Evolutionary conservation across 2,113 vertebrate genomes (phyloP), one percentile per base, ranked within the genome.

Genomic region (Myrmophylax atrothorax): DNA sequence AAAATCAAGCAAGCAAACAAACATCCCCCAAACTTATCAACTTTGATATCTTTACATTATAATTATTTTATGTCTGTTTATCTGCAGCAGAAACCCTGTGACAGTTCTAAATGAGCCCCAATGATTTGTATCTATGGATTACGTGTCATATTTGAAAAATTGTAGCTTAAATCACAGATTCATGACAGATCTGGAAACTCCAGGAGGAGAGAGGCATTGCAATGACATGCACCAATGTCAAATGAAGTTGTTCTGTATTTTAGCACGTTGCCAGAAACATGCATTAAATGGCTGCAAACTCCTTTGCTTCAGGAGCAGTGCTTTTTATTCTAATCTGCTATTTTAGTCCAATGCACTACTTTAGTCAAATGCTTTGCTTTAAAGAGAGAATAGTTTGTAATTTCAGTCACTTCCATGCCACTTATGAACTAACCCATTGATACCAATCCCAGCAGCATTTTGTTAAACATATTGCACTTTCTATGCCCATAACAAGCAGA

Each of bases 71-170:
- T 46, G 62, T 49, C 77, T 96, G 82, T 95, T 98, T 97, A 97
- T 88, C 93, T 76, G 91, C 74, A 92, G 77, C 38, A 83, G 96
- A 84, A 40, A 26, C 70, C 42, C 47, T 66, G 6, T 89, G 84
- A 87, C 75, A 92, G 80, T 64, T 92, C 26, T 66, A 93, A 91
- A 84, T 25, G n/a, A 60, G 22, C 25, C 89, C 47, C 19, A 77
- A 33, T 92, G 79, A 98, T 97, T 97, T 98, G 68, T 97, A 91
- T 93, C 92, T 95, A 96, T 96, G 92, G 97, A 98, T 98, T 97
- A 95, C 12, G 7, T 93, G 95, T 97, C 97, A 97, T 59, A 87
- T 67, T 55, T 93, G 89, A 97, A 97, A 95, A 97, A 96, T 42
- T 75, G 72, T 29, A 52, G 28, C 68, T 97, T 97, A 97, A 98